Conservation (phyloP, 2,113 vertebrate genomes). For the Scartelaos histophorus region DNA sequence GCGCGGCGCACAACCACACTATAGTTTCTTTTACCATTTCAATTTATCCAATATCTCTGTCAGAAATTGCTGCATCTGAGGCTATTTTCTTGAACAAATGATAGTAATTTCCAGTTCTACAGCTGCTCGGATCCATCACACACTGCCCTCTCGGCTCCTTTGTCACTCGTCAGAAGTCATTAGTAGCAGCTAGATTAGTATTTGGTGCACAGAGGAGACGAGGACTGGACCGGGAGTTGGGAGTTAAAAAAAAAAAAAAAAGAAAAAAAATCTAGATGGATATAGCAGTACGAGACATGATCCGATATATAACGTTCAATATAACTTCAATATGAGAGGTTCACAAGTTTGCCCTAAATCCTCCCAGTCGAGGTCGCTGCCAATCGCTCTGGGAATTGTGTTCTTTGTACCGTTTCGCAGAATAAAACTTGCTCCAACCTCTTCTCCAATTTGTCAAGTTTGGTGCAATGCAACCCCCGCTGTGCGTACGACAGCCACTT, state of each 20-base stretch:
- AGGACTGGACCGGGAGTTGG: constrained; percentile 36
- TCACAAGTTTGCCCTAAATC: constrained; percentile 51
- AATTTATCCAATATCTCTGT: constrained; percentile 74
- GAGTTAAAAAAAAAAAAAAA: constrained; percentile 38
- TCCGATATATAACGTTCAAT: constrained; percentile 59
- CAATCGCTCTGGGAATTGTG: constrained; percentile 46
- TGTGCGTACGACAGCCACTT: constrained; percentile 19
- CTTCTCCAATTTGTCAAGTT: constrained; percentile 36
- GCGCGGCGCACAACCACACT: constrained; percentile 29
- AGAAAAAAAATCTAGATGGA: constrained; percentile 48
- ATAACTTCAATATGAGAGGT: constrained; percentile 47
- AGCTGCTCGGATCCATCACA: constrained; percentile 69
- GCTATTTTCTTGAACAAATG: constrained; percentile 79
- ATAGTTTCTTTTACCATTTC: constrained; percentile 70
- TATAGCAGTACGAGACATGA: constrained; percentile 25
- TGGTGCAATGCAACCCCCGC: constrained; percentile 21
- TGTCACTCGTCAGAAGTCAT: constrained; percentile 79
- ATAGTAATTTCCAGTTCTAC: constrained; percentile 76
- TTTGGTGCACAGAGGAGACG: constrained; percentile 45
- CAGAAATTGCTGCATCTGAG: constrained; percentile 70
- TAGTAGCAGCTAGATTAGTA: constrained; percentile 75
- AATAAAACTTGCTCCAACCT: constrained; percentile 38
- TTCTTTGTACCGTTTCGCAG: constrained; percentile 38
- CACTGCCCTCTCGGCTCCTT: constrained; percentile 67
- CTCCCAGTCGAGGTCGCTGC: constrained; percentile 42